A percentile compares a stretch with the other conserved stretches of the same genome.
Evolutionary conservation across 2,888 invertebrate genomes (phyloP).

Genomic region (Volucella inanis): DNA sequence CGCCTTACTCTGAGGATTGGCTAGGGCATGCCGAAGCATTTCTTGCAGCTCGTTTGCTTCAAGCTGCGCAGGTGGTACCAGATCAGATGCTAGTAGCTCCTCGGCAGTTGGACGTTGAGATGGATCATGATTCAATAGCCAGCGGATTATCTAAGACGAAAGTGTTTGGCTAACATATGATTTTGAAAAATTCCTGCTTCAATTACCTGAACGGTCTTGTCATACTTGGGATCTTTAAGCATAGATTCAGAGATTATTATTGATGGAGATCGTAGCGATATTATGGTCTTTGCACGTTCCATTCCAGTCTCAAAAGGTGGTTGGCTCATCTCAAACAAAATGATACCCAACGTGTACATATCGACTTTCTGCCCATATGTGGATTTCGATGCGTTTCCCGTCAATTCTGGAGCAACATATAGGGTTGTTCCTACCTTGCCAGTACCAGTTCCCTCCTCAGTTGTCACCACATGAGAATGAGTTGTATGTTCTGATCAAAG

Average conservation of each 20-base stretch:
- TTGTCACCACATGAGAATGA: slow-evolving; percentile 77
- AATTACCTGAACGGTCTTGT: slow-evolving; percentile 84
- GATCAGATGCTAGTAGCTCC: slow-evolving; percentile 91
- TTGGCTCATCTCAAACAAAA: slow-evolving; percentile 97
- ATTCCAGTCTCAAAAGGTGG: slow-evolving; percentile 92
- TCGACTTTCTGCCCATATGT: slow-evolving; percentile 95
- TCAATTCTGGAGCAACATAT: slow-evolving; percentile 97
- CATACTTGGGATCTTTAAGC: slow-evolving; percentile 79
- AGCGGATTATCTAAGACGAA: slow-evolving; percentile 84
- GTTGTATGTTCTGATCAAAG: slow-evolving; percentile 70
- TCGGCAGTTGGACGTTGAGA: slow-evolving; percentile 92
- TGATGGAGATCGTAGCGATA: slow-evolving; percentile 87
- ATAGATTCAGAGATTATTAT: slow-evolving; percentile 89
- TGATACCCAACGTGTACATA: slow-evolving; percentile 94
- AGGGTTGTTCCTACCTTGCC: slow-evolving; percentile 96
- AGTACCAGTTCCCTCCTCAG: slow-evolving; percentile 84
- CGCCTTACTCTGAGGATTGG: slow-evolving; percentile 90
- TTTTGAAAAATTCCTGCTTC: not conserved
- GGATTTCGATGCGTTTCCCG: slow-evolving; percentile 87
- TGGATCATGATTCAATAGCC: slow-evolving; percentile 94
- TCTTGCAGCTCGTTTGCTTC: slow-evolving; percentile 93
- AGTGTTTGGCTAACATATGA: not conserved
- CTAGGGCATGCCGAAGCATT: slow-evolving; percentile 90
- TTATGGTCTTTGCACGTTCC: slow-evolving; percentile 93
- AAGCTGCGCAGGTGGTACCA: slow-evolving; percentile 93